A percentile compares a stretch with the other conserved stretches of the same genome.
These are phyloP conservation scores for Haemorhous mexicanus DNA, from an alignment of 2,113 vertebrate species.

Conservation along the genomic window DNA sequence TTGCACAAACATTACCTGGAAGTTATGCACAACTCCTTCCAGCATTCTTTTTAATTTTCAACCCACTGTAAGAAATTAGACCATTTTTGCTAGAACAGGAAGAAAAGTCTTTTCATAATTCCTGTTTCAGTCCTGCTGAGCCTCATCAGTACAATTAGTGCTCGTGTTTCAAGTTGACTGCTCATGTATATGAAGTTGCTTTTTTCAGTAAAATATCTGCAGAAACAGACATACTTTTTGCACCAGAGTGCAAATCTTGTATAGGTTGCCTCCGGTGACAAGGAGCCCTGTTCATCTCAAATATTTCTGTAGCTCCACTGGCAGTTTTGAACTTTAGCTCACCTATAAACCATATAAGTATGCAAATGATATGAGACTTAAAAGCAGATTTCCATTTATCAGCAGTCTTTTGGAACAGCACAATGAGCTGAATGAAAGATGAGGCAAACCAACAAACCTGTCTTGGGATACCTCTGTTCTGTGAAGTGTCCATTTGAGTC, in stretches of 20 bases:
- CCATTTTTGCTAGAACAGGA: background rate
- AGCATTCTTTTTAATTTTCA: background rate
- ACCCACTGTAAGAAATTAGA: background rate
- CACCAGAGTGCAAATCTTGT: background rate
- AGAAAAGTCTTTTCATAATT: background rate
- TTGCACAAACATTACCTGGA: background rate
- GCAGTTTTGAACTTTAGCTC: background rate
- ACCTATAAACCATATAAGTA: background rate
- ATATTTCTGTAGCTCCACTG: background rate
- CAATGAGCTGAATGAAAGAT: background rate
- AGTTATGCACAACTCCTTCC: background rate
- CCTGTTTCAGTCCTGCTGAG: background rate
- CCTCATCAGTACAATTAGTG: background rate
- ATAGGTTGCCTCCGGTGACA: background rate
- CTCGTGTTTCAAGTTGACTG: background rate
- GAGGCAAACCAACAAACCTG: background rate
- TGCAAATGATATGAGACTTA: background rate
- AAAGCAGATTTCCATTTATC: background rate
- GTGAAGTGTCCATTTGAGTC: background rate
- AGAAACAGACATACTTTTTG: background rate
- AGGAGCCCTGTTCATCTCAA: background rate
- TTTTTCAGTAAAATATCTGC: background rate
- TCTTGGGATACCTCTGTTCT: background rate
- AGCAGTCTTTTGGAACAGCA: background rate
- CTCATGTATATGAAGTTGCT: background rate